phyloP scores from a whole-genome alignment of 2,113 vertebrate genomes.

The Anguilla japonica region DNA sequence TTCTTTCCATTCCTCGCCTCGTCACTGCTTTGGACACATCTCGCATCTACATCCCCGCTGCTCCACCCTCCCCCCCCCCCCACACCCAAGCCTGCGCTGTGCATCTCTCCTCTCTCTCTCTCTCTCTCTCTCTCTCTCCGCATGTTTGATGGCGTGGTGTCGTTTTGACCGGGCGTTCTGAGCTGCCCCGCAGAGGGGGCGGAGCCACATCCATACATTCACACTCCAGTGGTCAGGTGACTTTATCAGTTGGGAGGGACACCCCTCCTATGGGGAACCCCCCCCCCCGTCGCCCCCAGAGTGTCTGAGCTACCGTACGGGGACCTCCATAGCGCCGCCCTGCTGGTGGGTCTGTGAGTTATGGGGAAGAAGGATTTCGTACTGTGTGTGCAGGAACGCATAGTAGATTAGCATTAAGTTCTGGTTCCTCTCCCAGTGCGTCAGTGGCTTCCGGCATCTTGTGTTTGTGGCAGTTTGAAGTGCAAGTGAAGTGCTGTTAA shows the following conservation, averaged over 20 bases:
- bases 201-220: not conserved
- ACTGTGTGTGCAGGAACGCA: not conserved
- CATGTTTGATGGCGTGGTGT: conserved; percentile 34
- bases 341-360: not conserved
- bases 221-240: not conserved
- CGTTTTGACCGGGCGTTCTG: not conserved
- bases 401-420: not conserved
- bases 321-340: not conserved
- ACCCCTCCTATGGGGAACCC: not conserved
- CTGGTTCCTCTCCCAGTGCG: not conserved
- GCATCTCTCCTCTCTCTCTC: conserved; percentile 3
- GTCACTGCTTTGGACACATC: not conserved
- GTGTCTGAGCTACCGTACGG: not conserved
- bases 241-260: not conserved
- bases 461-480: not conserved
- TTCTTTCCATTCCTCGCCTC: not conserved
- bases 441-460: not conserved
- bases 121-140: conserved; percentile 20
- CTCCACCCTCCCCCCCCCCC: not conserved
- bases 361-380: not conserved
- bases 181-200: not conserved
- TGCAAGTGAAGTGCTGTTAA: not conserved
- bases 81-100: not conserved
- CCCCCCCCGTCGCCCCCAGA: not conserved
- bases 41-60: not conserved